Conservation (phyloP, 2,797 vertebrate genomes). For the Notamacropus eugenii region DNA sequence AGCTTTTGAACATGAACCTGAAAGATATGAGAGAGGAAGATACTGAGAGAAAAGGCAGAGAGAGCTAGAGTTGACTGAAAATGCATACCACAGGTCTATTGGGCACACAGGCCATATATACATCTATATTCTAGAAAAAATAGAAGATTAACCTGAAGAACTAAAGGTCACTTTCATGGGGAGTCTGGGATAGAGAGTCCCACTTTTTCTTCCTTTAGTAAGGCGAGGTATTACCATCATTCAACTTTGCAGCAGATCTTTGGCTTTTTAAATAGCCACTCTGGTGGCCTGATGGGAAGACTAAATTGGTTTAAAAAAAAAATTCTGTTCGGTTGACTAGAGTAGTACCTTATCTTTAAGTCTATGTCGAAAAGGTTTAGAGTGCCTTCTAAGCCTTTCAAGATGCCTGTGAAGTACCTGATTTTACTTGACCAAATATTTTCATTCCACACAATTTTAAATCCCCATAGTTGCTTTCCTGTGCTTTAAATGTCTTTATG, state of each 20-base stretch:
- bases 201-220: conserved; percentile 24
- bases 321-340: not conserved
- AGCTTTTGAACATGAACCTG: conserved; percentile 65
- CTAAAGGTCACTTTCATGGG: conserved; percentile 16
- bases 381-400: conserved; percentile 22
- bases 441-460: not conserved
- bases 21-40: conserved; percentile 71
- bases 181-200: not conserved
- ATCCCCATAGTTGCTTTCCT: not conserved
- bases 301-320: not conserved
- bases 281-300: not conserved
- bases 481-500: not conserved
- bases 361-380: not conserved
- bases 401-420: not conserved
- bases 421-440: not conserved
- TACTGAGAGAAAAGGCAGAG: not conserved
- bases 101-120: not conserved
- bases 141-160: conserved; percentile 38
- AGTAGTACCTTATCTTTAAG: not conserved
- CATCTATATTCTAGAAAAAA: not conserved
- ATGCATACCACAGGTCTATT: conserved; percentile 14
- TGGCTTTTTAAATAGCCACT: not conserved
- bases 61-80: conserved; percentile 44
- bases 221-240: not conserved
- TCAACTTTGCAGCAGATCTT: conserved; percentile 8